Evolutionary conservation across 1,140 invertebrate genomes (phyloP), one percentile per base, ranked within the genome.

Genomic region (Druon quercuslanigerum): DNA sequence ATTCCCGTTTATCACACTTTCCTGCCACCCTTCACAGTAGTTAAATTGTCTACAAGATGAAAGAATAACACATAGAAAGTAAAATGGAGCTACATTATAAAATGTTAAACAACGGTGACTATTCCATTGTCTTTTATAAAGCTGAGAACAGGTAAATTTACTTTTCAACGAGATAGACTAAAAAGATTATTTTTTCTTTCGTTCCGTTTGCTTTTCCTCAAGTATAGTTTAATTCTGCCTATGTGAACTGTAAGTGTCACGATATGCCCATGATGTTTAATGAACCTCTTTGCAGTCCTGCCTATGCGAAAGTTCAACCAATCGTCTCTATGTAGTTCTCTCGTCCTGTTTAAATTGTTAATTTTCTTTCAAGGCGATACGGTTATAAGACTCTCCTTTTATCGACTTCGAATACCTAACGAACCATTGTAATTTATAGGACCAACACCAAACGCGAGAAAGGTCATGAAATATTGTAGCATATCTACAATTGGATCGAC

Each of bases 161-260:
- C 57, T 66, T 66, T 66, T 66, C 57, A 13, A 66, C 25, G 25
- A 66, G 33, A 66, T 12, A 60, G 60, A 66, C 33, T 66, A 25
- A 40, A 66, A 66, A 66, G 60, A 66, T 66, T 66, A 66, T 66
- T 66, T 66, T 66, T 66, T 16, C 60, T 66, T 66, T 66, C 60
- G 60, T 66, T n/a, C 14, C 13, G 60, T 66, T 66, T 66, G 60
- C 25, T 66, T 66, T 40, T 66, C 25, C 60, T n/a, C 60, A 66
- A 66, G 60, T 66, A 60, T 33, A 60, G 57, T 66, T 66, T 66
- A 66, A 66, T 66, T 46, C 25, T n/a, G 60, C 60, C 40, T 66
- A 40, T 66, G 25, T 66, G 20, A 13, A 40, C 12, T 66, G n/a
- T 40, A 66, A 46, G 25, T 46, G 40, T 2, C 7, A 66, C 57